Percentiles rank a stretch among this genome's conserved stretches.
Evolutionary conservation across 2,797 vertebrate genomes (phyloP).

Genomic region (Aldrovandia affinis): DNA sequence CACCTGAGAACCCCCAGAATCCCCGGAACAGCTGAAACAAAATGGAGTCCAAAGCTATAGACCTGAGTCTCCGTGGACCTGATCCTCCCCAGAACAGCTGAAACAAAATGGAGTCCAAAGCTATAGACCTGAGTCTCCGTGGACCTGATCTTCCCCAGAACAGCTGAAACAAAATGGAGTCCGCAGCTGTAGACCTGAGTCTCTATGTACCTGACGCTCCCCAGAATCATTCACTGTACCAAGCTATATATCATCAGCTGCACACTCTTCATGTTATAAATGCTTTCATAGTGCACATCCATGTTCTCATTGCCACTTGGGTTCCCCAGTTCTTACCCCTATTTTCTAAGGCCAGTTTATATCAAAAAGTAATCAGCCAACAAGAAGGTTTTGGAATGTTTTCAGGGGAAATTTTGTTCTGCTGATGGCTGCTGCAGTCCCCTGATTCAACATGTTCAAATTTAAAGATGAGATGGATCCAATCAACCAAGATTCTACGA

Average conservation of each 20-base stretch:
- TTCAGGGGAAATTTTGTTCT: too few relatives aligned
- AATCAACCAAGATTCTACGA: too few relatives aligned
- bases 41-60: conserved; percentile 23
- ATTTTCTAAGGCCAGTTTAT: too few relatives aligned
- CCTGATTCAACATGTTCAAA: too few relatives aligned
- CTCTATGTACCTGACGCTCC: not conserved
- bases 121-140: conserved; percentile 9
- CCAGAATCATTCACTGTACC: not conserved
- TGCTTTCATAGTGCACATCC: not conserved
- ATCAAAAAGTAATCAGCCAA: too few relatives aligned
- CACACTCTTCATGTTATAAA: not conserved
- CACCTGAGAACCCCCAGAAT: conserved; percentile 37
- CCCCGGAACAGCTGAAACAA: conserved; percentile 14
- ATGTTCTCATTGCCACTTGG: too few relatives aligned
- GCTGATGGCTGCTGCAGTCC: too few relatives aligned
- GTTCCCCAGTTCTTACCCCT: too few relatives aligned
- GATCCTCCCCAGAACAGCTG: conserved; percentile 4
- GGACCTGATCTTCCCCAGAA: not conserved
- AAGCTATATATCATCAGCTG: not conserved
- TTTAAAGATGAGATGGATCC: too few relatives aligned
- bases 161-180: conserved; percentile 29
- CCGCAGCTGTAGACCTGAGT: conserved; percentile 10
- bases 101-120: conserved; percentile 19
- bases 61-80: not conserved
- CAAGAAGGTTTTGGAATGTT: too few relatives aligned